Base-by-base conservation (phyloP, 2,888 invertebrate genomes). In the Gymnocheta viridis region DNA sequence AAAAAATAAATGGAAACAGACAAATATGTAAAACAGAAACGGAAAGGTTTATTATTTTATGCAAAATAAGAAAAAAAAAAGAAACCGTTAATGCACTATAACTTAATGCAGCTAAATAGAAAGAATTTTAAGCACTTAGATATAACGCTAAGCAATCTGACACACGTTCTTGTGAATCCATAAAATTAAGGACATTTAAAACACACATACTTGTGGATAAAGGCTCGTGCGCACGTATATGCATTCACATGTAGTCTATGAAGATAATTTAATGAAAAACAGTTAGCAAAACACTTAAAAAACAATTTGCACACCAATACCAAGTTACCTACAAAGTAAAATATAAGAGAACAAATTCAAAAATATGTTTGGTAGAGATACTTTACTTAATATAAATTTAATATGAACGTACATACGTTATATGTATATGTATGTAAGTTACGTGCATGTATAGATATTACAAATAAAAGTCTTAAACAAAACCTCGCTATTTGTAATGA, bases 201-300 rank as follows among this genome's bases (percentile, higher is more conserved):
- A 64, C 7, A 27, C 2, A 44, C 22, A 12, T 41, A 29, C 27
- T 19, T 24, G 22, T 19, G 27, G 22, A 29, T 27, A 0, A n/a
- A 5, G 12, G 24, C 17, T 22, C 19, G 4, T 47, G n/a, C 9
- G 44, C 41, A 54, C 6, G 44, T 19, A 44, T 58, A 49, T 29
- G 56, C 29, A 32, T 1, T 12, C n/a, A 38, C 6, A 41, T 10
- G 2, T 62, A n/a, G 2, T 22, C n/a, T 6, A 32, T 44, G 4
- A 41, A 51, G 1, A 51, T 51, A 69, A 69, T 29, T 58, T 54
- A 76, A 76, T 76, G 54, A 54, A 44, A 76, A 41, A 70, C 19
- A 54, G 29, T 78, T 70, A 78, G 60, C 47, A 24, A 70, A 85
- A 85, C 85, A 82, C 82, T 85, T 85, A 85, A 85, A 82, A 82